Percentiles rank a stretch among this genome's conserved stretches.
Evolutionary conservation across 2,113 vertebrate genomes (phyloP).

Genomic region (Chloropsis cyanopogon): DNA sequence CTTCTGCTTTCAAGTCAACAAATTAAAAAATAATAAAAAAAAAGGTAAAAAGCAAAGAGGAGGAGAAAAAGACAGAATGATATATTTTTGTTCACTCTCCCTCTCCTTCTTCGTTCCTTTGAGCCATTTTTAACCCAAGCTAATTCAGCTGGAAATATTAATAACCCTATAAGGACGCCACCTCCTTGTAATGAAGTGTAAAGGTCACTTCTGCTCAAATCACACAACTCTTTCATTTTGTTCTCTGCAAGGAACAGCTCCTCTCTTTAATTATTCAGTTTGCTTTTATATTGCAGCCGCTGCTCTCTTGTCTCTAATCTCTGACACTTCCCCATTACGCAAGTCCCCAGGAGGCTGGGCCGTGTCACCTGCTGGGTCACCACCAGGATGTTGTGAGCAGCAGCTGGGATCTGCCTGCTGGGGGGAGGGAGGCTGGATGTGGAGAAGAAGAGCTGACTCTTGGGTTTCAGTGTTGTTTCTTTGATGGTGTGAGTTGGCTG

Average conservation of each 20-base stretch:
- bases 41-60: constrained; percentile 1
- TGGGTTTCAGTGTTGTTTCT: not conserved
- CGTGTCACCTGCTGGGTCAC: not conserved
- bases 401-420: not conserved
- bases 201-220: constrained; percentile 64
- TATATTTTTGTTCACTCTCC: constrained; percentile 21
- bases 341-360: not conserved
- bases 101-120: constrained; percentile 21
- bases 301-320: constrained; percentile 21
- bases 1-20: constrained; percentile 19
- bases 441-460: not conserved
- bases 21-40: not conserved
- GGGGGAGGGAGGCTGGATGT: not conserved
- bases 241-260: constrained; percentile 21
- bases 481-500: not conserved
- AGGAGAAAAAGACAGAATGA: constrained; percentile 38
- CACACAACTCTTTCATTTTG: constrained; percentile 47
- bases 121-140: constrained; percentile 58
- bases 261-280: constrained; percentile 59
- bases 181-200: constrained; percentile 63
- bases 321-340: not conserved
- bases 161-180: constrained; percentile 26
- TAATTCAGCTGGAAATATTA: constrained; percentile 59
- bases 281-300: constrained; percentile 17
- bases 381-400: not conserved